These are phyloP conservation scores for Oreotrochilus melanogaster DNA, from an alignment of 2,113 vertebrate genomes.

Conservation along the genomic window DNA sequence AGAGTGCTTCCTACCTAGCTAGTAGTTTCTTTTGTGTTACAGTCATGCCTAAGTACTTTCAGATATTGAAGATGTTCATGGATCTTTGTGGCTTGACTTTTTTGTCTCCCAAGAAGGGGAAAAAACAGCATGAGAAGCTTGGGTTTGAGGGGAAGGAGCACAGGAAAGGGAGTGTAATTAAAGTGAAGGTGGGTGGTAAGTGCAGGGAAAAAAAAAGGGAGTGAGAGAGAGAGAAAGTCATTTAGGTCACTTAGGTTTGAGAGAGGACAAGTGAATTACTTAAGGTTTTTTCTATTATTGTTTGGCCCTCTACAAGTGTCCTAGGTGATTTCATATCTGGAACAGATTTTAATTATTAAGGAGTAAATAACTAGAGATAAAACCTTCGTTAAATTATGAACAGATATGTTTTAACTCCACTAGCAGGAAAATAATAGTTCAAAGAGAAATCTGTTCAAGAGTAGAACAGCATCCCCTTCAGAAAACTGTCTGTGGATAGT, in stretches of 20 bases:
- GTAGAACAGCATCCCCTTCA: neutral
- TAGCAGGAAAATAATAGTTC: neutral
- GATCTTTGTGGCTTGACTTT: neutral
- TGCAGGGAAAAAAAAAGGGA: neutral
- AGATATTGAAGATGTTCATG: neutral
- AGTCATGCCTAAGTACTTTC: neutral
- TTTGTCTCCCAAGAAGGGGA: neutral
- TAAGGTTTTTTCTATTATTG: neutral
- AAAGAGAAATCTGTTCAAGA: neutral
- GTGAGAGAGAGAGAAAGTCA: neutral
- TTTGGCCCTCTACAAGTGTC: neutral
- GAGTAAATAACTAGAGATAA: neutral
- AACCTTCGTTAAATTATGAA: neutral
- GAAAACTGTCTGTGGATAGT: neutral
- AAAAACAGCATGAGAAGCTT: neutral
- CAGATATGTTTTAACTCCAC: accelerated
- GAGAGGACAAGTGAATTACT: neutral
- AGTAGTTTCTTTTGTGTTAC: neutral
- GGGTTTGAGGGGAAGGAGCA: neutral
- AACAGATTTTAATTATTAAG: conserved; percentile 6
- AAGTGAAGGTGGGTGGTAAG: neutral
- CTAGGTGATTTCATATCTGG: neutral
- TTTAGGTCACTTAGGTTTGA: neutral
- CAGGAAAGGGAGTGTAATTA: neutral
- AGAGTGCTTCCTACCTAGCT: neutral